Evolutionary conservation across 2,888 invertebrate species (phyloP).

Genomic region (Drosophila pseudotalamancana): DNA sequence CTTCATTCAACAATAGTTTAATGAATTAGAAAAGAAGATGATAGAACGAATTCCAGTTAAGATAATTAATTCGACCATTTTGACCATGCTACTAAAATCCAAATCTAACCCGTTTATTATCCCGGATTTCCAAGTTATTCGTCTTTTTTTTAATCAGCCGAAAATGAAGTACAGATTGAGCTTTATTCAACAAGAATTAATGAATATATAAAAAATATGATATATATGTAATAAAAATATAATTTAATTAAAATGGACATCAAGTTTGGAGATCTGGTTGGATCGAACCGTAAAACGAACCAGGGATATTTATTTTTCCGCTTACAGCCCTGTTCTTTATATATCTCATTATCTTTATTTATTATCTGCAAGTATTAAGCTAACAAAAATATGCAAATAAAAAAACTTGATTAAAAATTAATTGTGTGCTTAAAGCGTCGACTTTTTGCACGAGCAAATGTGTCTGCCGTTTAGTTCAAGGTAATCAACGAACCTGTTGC

Average conservation of each 20-base stretch:
- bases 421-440: conserved; percentile 19
- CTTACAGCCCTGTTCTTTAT: no score
- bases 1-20: no score
- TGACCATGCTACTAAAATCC: no score
- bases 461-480: conserved; percentile 56
- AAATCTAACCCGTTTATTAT: no score
- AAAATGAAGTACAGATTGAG: no score
- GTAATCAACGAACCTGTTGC: conserved; percentile 51
- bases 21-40: no score
- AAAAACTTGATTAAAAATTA: conserved; percentile 16
- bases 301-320: neutral
- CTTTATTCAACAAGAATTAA: no score
- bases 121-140: no score
- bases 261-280: neutral
- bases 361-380: conserved; percentile 18
- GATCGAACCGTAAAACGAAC: neutral
- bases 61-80: no score
- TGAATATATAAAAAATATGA: no score
- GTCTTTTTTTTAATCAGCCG: no score
- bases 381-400: conserved; percentile 18
- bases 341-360: neutral
- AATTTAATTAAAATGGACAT: neutral
- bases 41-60: no score
- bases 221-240: neutral
- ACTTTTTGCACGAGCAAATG: conserved; percentile 9